Percentiles rank a stretch among this genome's conserved stretches.
Conservation (phyloP, 1,140 invertebrate species). For the Chelonus insularis region DNA sequence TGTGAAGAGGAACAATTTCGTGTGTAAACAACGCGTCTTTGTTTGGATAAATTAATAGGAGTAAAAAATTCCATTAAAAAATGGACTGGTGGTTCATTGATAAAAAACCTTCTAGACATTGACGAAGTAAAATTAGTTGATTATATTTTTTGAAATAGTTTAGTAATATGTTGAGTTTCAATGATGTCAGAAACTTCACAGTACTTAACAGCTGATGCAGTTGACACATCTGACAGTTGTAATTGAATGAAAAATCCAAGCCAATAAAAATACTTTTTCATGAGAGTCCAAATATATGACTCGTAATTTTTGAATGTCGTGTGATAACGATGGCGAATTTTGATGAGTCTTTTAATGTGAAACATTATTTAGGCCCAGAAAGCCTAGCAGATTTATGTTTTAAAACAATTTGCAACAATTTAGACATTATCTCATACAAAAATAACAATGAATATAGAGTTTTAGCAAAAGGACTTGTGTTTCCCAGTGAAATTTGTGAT, state of each 20-base stretch:
- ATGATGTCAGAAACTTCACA: background rate
- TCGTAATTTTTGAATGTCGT: slow-evolving; percentile 16
- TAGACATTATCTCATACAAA: slow-evolving; percentile 63
- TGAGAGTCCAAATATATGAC: slow-evolving; percentile 23
- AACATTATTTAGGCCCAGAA: slow-evolving; percentile 47
- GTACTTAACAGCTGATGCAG: slow-evolving; percentile 31
- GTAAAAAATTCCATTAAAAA: background rate
- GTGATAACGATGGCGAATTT: slow-evolving; percentile 44
- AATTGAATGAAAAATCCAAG: slow-evolving; percentile 35
- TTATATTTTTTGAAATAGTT: background rate
- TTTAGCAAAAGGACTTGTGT: slow-evolving; percentile 61
- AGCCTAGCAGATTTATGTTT: slow-evolving; percentile 66
- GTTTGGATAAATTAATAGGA: background rate
- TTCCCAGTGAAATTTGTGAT: slow-evolving; percentile 75
- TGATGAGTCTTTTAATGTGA: slow-evolving; percentile 43
- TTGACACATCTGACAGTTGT: slow-evolving; percentile 37
- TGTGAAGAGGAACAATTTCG: background rate
- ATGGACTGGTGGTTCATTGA: slow-evolving; percentile 29
- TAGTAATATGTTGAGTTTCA: background rate
- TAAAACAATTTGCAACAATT: slow-evolving; percentile 66
- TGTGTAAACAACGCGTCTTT: background rate
- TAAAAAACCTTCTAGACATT: slow-evolving; percentile 8
- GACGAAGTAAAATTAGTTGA: background rate
- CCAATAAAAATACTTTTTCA: slow-evolving; percentile 7
- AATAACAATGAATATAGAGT: slow-evolving; percentile 46